phyloP scores from a whole-genome alignment of 2,797 vertebrate species.

The Pseudomugil gertrudae region DNA sequence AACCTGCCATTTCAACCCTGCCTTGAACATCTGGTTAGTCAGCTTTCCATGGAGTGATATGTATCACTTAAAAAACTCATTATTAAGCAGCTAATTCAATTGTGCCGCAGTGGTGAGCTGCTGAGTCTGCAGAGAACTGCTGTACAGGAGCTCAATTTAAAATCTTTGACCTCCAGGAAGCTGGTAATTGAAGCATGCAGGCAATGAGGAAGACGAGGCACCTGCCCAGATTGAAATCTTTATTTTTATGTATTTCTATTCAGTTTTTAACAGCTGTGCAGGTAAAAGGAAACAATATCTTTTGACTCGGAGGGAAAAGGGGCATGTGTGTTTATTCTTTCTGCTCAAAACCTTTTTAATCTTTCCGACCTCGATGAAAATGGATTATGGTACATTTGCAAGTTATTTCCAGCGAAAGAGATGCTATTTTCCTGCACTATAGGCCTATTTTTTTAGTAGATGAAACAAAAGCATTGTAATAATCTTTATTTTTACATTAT shows the following conservation, averaged over 20 bases:
- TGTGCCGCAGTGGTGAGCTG: constrained; percentile 47
- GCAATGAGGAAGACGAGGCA: constrained; percentile 13
- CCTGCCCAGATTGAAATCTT: constrained; percentile 32
- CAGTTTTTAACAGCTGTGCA: constrained; percentile 14
- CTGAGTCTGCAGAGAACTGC: constrained; percentile 61
- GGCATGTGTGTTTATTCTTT: constrained; percentile 40
- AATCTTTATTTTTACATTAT: constrained; percentile 1
- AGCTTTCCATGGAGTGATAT: constrained; percentile 50
- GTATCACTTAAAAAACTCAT: constrained; percentile 53
- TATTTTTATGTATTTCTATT: constrained; percentile 44
- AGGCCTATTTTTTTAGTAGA: constrained; percentile 5
- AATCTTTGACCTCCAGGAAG: constrained; percentile 69
- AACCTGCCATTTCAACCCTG: constrained; percentile 35
- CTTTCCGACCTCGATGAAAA: constrained; percentile 56
- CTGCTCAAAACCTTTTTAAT: constrained; percentile 59
- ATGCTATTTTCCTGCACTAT: constrained; percentile 22
- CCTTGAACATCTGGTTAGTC: constrained; percentile 38
- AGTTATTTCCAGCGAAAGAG: constrained; percentile 31
- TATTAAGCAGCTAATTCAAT: constrained; percentile 68
- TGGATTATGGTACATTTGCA: constrained; percentile 42
- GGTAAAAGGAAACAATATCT: neutral
- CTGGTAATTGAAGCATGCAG: constrained; percentile 48
- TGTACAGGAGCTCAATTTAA: constrained; percentile 55
- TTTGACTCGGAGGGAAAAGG: constrained; percentile 1
- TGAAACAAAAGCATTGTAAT: constrained; percentile 13